A percentile compares a stretch with the other conserved stretches of the same genome.
Conservation (phyloP, 2,113 vertebrate genomes). For the Scophthalmus maximus region DNA sequence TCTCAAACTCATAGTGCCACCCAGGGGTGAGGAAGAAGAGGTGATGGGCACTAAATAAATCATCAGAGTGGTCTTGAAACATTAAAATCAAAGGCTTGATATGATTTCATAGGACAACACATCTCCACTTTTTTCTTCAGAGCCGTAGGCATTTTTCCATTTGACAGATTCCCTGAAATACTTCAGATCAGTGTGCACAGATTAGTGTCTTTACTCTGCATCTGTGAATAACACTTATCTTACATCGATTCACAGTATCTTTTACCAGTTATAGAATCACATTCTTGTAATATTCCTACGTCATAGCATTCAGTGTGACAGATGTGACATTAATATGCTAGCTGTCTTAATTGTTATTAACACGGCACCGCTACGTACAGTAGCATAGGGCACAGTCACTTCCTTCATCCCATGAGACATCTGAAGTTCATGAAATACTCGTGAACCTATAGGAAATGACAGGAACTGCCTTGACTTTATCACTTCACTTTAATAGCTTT, state of each 20-base stretch:
- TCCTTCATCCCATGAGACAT: not conserved
- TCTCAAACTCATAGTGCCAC: constrained; percentile 49
- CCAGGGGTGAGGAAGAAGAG: constrained; percentile 43
- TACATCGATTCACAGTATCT: not conserved
- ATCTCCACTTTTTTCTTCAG: not conserved
- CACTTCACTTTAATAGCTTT: too few relatives aligned
- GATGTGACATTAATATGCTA: not conserved
- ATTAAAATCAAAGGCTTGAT: not conserved
- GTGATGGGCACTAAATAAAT: not conserved
- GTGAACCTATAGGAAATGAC: too few relatives aligned
- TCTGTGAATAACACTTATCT: too few relatives aligned
- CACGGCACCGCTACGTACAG: not conserved
- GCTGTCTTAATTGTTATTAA: not conserved
- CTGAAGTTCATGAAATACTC: too few relatives aligned
- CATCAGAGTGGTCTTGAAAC: not conserved
- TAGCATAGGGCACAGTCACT: not conserved
- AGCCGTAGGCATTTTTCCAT: not conserved
- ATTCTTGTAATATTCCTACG: not conserved
- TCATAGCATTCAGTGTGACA: not conserved
- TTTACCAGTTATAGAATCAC: too few relatives aligned
- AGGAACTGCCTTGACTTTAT: too few relatives aligned
- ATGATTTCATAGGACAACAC: not conserved
- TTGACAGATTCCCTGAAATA: not conserved
- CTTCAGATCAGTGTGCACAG: not conserved
- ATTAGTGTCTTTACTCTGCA: not conserved